Conservation (phyloP, 2,888 invertebrate genomes). For the Eugnorisma glareosa region DNA sequence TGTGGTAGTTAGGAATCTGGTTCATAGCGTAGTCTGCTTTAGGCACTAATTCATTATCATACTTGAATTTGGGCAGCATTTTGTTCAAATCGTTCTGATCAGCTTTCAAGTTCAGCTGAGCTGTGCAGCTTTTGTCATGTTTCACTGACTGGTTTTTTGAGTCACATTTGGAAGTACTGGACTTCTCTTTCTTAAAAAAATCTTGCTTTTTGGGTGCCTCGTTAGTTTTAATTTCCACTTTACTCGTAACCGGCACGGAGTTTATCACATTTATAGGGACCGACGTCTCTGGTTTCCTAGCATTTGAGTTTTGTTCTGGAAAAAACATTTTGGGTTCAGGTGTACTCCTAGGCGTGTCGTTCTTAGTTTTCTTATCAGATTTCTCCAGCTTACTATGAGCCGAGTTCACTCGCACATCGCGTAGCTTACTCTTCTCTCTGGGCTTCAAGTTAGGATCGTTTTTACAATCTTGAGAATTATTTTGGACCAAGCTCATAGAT, state of each 20-base stretch:
- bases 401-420: conserved; percentile 88
- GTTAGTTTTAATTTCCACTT: conserved; percentile 81
- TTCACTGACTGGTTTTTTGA: conserved; percentile 83
- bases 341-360: conserved; percentile 84
- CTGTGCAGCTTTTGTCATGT: conserved; percentile 86
- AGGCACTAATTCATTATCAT: conserved; percentile 89
- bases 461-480: conserved; percentile 81
- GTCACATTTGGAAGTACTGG: conserved; percentile 81
- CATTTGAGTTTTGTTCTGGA: conserved; percentile 82
- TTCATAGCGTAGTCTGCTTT: conserved; percentile 92
- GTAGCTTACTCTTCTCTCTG: conserved; percentile 86
- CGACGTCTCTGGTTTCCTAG: conserved; percentile 86
- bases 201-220: conserved; percentile 89
- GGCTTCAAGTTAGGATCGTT: conserved; percentile 83
- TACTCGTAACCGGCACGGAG: conserved; percentile 81
- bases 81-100: conserved; percentile 90
- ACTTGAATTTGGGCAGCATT: conserved; percentile 88
- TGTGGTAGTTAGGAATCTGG: conserved; percentile 93
- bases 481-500: conserved; percentile 82
- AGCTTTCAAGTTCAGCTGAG: conserved; percentile 81
- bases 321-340: conserved; percentile 88
- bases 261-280: conserved; percentile 88
- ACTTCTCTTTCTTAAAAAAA: conserved; percentile 89
- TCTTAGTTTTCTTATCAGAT: conserved; percentile 83
- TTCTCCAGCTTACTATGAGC: conserved; percentile 88